Evolutionary conservation across 2,888 invertebrate genomes (phyloP).

Genomic region (Agrochola lychnidis): DNA sequence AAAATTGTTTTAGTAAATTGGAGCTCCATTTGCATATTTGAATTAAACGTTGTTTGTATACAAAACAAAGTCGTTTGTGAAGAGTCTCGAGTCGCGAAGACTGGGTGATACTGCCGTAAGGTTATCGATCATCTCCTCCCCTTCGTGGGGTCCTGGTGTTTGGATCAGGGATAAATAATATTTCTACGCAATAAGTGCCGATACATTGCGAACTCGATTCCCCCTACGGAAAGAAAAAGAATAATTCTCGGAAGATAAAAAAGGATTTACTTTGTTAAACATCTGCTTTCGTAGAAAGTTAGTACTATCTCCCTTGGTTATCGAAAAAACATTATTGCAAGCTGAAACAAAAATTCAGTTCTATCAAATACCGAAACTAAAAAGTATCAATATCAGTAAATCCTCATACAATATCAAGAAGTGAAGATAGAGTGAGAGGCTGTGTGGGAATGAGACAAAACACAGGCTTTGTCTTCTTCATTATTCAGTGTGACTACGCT

Average conservation of each 20-base stretch:
- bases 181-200: constrained; percentile 48
- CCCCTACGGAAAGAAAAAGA: constrained; percentile 33
- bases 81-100: constrained; percentile 37
- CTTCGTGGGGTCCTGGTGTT: constrained; percentile 58
- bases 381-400: constrained; percentile 41
- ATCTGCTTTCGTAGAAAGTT: neutral
- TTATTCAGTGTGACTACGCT: constrained; percentile 79
- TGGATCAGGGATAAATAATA: constrained; percentile 57
- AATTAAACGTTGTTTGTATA: constrained; percentile 61
- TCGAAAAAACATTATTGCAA: constrained; percentile 9
- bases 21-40: constrained; percentile 46
- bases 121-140: constrained; percentile 63
- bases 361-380: neutral
- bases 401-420: constrained; percentile 34
- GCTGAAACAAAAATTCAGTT: neutral
- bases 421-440: constrained; percentile 51
- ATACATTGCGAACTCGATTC: constrained; percentile 36
- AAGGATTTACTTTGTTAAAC: constrained; percentile 28
- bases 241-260: constrained; percentile 16
- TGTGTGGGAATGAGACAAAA: constrained; percentile 66
- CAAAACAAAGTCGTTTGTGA: constrained; percentile 57
- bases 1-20: constrained; percentile 47
- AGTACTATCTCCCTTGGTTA: neutral
- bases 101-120: constrained; percentile 52
- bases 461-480: constrained; percentile 72